phyloP scores from a whole-genome alignment of 2,888 invertebrate genomes.

The Schizotus pectinicornis region DNA sequence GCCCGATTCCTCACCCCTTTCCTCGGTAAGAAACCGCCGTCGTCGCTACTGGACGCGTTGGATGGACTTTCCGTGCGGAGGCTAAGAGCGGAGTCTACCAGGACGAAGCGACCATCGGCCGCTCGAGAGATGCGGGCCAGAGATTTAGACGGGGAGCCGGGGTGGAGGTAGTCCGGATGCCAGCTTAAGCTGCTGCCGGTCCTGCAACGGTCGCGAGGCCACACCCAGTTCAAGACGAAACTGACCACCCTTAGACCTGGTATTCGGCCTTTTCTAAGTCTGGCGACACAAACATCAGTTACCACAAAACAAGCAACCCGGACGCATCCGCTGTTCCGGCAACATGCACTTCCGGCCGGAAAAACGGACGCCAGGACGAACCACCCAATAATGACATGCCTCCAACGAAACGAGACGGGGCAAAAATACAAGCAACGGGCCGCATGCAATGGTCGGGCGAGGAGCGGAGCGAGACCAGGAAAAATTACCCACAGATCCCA shows the following conservation, averaged over 20 bases:
- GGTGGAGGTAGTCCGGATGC: slow-evolving; percentile 56
- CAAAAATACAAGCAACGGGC: background rate
- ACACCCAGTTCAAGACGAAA: slow-evolving; percentile 75
- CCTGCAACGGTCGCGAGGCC: slow-evolving; percentile 75
- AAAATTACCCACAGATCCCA: no score
- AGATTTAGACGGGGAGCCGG: slow-evolving; percentile 53
- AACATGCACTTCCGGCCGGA: background rate
- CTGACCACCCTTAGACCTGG: slow-evolving; percentile 84
- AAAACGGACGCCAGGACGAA: background rate
- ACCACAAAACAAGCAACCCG: background rate
- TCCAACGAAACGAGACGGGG: slow-evolving; percentile 9
- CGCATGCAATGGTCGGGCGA: no score
- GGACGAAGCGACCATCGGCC: slow-evolving; percentile 77
- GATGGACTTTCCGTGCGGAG: slow-evolving; percentile 61
- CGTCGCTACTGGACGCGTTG: slow-evolving; percentile 73
- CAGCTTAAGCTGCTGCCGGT: slow-evolving; percentile 59
- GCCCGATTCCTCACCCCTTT: slow-evolving; percentile 61
- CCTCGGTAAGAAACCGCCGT: slow-evolving; percentile 81
- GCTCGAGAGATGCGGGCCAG: slow-evolving; percentile 74
- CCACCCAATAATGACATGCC: background rate
- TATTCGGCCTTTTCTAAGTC: slow-evolving; percentile 94
- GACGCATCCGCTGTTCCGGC: background rate
- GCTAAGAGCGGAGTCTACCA: slow-evolving; percentile 63
- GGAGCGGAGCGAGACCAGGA: no score
- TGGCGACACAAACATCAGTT: slow-evolving; percentile 51